Evolutionary conservation across 2,113 vertebrate species (phyloP), one percentile per base, ranked within the genome.

Genomic region (Rhinolophus ferrumequinum): DNA sequence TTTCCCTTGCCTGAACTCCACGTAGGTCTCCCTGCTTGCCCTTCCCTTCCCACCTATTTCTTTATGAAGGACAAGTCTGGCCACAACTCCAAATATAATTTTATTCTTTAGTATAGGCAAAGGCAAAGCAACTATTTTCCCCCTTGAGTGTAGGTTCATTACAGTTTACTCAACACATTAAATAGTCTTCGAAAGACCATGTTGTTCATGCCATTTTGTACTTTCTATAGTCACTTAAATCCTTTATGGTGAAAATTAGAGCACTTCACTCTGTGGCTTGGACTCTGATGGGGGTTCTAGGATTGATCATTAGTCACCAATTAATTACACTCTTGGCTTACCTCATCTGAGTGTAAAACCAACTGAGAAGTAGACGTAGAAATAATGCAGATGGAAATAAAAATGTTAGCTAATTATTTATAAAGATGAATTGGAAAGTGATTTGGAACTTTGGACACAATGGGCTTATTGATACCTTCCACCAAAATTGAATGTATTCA

Each of bases 231-330:
- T 90, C 80, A 92, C 67, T 88, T 52, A 93, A 88, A 95, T 81
- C 8, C 14, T 24, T 95, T 81, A 81, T 70, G 60, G 12, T 76
- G 44, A 52, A 90, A 97, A 95, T 96, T 80, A 88, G 85, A 75
- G n/a, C 83, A 79, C n/a, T 97, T 75, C 12, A 69, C 7, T 96
- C 30, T 79, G 14, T 90, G 84, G 41, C 21, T 88, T 94, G 81
- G 56, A 86, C 47, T 60, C 3, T 72, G 54, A 67, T 72, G 67
- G 73, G 22, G 14, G 33, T 77, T 85, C 12, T 56, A 88, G 30
- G 41, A 75, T 16, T 33, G 72, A 75, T 76, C 52, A 70, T 58
- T 69, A 89, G 28, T 89, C 58, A 89, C 28, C 47, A 56, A 84
- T 77, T 81, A 83, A 95, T 87, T 33, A 95, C 16, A 95, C 4